These are phyloP conservation scores for Cynoglossus semilaevis DNA, from an alignment of 2,113 vertebrate species.

Conservation along the genomic window DNA sequence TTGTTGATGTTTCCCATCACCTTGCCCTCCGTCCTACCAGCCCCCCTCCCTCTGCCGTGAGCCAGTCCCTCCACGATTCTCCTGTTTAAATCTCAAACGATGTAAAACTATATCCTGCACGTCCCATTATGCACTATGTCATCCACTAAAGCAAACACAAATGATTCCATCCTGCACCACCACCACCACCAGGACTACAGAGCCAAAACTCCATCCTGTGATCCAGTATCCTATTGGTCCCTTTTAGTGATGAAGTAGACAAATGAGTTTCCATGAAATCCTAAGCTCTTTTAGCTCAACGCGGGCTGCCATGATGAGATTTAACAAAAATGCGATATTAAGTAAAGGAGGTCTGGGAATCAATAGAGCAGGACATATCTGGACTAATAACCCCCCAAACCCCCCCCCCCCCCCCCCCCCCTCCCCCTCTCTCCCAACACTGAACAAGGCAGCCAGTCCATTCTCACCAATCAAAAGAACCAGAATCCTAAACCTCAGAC, in stretches of 20 bases:
- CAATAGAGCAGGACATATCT: conserved; percentile 44
- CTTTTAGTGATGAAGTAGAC: conserved; percentile 18
- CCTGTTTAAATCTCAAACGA: conserved; percentile 43
- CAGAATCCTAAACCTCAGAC: too few relatives aligned
- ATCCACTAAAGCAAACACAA: conserved; percentile 3
- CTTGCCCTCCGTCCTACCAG: conserved; percentile 16
- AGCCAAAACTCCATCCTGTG: conserved; percentile 8
- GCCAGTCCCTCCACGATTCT: conserved; percentile 6
- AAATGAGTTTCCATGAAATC: conserved; percentile 27
- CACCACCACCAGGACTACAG: conserved; percentile 6
- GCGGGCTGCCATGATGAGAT: conserved; percentile 25
- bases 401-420: conserved; percentile 20
- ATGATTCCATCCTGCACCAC: conserved; percentile 17
- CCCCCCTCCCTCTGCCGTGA: conserved; percentile 26
- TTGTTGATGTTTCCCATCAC: conserved; percentile 79
- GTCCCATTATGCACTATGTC: conserved; percentile 18
- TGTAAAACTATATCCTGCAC: conserved; percentile 32
- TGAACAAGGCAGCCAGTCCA: too few relatives aligned
- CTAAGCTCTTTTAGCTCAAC: conserved; percentile 19
- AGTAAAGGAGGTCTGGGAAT: conserved; percentile 27
- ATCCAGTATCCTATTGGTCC: conserved; percentile 50
- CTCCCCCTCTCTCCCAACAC: conserved; percentile 5
- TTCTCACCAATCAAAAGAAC: too few relatives aligned
- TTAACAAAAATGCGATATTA: conserved; percentile 33
- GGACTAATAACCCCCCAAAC: conserved; percentile 49